A percentile compares a stretch with the other conserved stretches of the same genome.
Conservation (phyloP, 2,888 invertebrate genomes). For the Pollenia angustigena region DNA sequence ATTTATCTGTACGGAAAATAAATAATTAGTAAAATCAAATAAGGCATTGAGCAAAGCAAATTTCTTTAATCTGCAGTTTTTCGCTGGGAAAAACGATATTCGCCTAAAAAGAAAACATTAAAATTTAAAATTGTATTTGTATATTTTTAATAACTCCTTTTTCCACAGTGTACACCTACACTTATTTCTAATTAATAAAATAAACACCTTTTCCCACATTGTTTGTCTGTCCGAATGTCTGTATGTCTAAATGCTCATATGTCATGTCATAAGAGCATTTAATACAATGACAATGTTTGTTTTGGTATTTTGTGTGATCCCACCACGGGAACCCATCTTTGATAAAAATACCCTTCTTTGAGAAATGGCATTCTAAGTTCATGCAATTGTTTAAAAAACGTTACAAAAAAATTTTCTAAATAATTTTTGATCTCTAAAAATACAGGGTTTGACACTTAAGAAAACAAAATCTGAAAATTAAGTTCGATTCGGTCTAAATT, state of each 20-base stretch:
- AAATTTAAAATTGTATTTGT: too few relatives aligned
- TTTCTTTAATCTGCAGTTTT: too few relatives aligned
- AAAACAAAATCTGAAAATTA: too few relatives aligned
- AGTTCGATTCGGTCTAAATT: too few relatives aligned
- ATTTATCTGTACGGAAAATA: too few relatives aligned
- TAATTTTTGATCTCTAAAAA: too few relatives aligned
- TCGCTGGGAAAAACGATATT: too few relatives aligned
- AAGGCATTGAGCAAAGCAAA: too few relatives aligned
- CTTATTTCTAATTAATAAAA: slow-evolving; percentile 2
- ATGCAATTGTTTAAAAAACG: not conserved
- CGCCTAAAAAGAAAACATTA: too few relatives aligned
- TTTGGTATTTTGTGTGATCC: slow-evolving; percentile 22
- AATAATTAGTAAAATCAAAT: too few relatives aligned
- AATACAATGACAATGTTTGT: slow-evolving; percentile 60
- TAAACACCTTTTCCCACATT: slow-evolving; percentile 13
- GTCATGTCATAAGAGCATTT: not conserved
- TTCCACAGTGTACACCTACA: slow-evolving; percentile 51
- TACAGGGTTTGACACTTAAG: too few relatives aligned
- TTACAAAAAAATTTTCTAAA: too few relatives aligned
- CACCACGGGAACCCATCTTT: slow-evolving; percentile 30
- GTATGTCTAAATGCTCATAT: slow-evolving; percentile 6
- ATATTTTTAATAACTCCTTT: not conserved
- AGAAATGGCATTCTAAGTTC: not conserved
- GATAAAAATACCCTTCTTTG: slow-evolving; percentile 40
- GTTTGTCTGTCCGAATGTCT: slow-evolving; percentile 4